Percentiles rank a stretch among this genome's conserved stretches.
These are phyloP conservation scores for Paramormyrops kingsleyae DNA, from an alignment of 2,113 vertebrate genomes.

Conservation along the genomic window DNA sequence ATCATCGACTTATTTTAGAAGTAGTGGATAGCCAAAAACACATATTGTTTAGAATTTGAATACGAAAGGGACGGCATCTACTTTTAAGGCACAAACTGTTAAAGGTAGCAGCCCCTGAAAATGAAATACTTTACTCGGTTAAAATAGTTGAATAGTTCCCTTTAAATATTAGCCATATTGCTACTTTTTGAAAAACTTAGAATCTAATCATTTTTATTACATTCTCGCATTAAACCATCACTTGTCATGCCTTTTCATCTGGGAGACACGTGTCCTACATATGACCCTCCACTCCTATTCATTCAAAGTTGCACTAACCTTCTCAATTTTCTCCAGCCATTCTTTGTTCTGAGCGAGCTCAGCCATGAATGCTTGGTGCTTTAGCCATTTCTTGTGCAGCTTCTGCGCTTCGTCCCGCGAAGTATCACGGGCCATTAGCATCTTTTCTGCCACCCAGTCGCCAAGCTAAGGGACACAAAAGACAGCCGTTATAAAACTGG, in stretches of 20 bases:
- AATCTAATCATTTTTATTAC: background rate
- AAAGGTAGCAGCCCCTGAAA: background rate
- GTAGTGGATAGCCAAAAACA: background rate
- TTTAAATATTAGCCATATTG: background rate
- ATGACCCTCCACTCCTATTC: background rate
- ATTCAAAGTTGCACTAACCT: constrained; percentile 56
- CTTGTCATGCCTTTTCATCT: background rate
- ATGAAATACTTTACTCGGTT: background rate
- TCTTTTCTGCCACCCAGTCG: constrained; percentile 86
- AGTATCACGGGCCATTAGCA: constrained; percentile 79
- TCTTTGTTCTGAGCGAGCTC: constrained; percentile 85
- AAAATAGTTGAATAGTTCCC: background rate
- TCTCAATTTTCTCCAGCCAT: constrained; percentile 84
- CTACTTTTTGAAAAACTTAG: background rate
- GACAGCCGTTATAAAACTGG: constrained; percentile 3
- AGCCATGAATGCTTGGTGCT: constrained; percentile 86
- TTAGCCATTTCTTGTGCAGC: constrained; percentile 83
- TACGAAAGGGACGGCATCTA: background rate
- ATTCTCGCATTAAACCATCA: background rate
- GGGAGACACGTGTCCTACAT: background rate
- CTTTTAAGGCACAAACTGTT: background rate
- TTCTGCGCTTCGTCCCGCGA: constrained; percentile 73
- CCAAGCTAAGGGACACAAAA: constrained; percentile 61
- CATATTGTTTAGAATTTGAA: background rate
- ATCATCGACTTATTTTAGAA: background rate